Percentiles rank a stretch among this genome's conserved stretches.
Evolutionary conservation across 2,888 invertebrate genomes (phyloP).

Genomic region (Sminthurinus aureus): DNA sequence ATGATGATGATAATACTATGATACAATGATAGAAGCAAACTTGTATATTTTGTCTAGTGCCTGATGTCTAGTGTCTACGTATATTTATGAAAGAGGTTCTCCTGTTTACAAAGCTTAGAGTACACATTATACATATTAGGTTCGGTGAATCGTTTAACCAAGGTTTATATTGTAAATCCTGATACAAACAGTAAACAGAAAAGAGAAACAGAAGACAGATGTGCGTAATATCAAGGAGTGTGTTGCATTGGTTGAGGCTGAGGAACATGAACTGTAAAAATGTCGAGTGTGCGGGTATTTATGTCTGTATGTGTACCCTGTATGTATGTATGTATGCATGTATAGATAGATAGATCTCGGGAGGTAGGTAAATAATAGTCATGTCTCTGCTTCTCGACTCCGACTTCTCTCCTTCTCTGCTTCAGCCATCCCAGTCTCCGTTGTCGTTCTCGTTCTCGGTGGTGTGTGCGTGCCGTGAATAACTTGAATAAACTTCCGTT

Average conservation of each 20-base stretch:
- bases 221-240: neutral
- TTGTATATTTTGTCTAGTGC: neutral
- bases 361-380: constrained; percentile 37
- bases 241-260: neutral
- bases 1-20: neutral
- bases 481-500: constrained; percentile 14
- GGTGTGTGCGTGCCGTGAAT: constrained; percentile 36
- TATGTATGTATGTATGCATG: neutral
- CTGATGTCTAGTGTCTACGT: neutral
- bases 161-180: no score
- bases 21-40: neutral
- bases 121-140: neutral
- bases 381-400: constrained; percentile 26
- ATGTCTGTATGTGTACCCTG: neutral
- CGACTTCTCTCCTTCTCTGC: constrained; percentile 5
- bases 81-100: no score
- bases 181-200: no score
- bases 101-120: neutral
- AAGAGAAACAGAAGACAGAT: no score
- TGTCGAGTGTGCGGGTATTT: neutral
- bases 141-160: neutral
- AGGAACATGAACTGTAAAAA: neutral
- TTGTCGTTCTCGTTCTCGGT: no score
- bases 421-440: constrained; percentile 1
- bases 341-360: neutral